Evolutionary conservation across 2,888 invertebrate species (phyloP).

Genomic region (Himalopsyche japonica): DNA sequence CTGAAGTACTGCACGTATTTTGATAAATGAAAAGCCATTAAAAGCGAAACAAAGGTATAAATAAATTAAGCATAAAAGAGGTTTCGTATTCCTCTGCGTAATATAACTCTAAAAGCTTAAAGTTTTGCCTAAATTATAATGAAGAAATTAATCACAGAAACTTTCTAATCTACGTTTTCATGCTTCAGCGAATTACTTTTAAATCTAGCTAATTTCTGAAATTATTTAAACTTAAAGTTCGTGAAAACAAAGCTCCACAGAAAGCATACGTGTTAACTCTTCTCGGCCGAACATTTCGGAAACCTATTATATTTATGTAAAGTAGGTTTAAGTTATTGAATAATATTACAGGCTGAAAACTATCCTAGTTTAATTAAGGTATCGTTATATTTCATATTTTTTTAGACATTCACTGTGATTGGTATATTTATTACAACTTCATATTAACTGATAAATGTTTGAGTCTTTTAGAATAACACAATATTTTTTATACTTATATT

Average conservation of each 20-base stretch:
- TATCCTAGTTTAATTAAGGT: no score
- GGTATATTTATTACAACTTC: no score
- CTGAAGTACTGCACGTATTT: background rate
- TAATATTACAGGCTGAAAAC: no score
- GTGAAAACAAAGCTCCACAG: background rate
- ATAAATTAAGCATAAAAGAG: background rate
- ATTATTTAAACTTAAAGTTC: background rate
- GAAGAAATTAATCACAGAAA: background rate
- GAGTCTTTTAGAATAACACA: no score
- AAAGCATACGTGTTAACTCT: background rate
- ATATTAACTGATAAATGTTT: no score
- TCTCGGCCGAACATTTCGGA: no score
- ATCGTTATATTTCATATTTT: no score
- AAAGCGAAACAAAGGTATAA: background rate
- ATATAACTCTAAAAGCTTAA: background rate
- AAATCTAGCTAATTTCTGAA: conserved; percentile 2
- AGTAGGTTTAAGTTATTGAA: no score
- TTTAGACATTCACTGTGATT: no score
- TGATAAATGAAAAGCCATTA: background rate
- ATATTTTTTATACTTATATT: no score
- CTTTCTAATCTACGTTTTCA: background rate
- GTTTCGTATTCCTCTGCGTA: background rate
- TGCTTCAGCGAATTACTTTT: background rate
- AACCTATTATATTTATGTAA: no score
- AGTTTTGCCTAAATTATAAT: background rate